Percentiles rank a stretch among this genome's conserved stretches.
Evolutionary conservation across 2,888 invertebrate species (phyloP).

Genomic region (Melinopterus prodromus): DNA sequence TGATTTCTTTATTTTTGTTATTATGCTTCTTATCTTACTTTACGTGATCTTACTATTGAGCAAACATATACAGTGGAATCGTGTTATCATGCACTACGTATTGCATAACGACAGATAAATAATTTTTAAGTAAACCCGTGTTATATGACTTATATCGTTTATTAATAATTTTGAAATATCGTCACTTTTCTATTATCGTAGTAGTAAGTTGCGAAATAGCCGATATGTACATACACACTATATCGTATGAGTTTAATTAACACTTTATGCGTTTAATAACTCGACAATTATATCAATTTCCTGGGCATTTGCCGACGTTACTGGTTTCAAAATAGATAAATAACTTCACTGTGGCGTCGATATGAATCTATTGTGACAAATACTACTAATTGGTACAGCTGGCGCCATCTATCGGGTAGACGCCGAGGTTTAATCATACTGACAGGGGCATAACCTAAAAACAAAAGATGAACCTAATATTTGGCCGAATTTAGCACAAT

Average conservation of each 20-base stretch:
- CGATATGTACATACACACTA: neutral
- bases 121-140: no score
- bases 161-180: no score
- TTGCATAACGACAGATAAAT: no score
- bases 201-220: neutral
- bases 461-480: neutral
- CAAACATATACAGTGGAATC: no score
- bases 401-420: neutral
- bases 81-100: no score
- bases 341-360: neutral
- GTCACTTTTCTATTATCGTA: neutral
- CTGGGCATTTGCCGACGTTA: neutral
- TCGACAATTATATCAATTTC: neutral
- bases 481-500: neutral
- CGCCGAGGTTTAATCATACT: neutral
- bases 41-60: no score
- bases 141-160: no score
- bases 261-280: neutral
- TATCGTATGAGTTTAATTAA: neutral
- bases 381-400: no score
- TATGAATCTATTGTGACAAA: neutral
- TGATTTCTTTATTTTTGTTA: no score
- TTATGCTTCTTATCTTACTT: no score
- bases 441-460: neutral
- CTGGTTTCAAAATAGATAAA: neutral